Conservation (phyloP, 2,888 invertebrate genomes). For the Pogonocherus hispidulus region DNA sequence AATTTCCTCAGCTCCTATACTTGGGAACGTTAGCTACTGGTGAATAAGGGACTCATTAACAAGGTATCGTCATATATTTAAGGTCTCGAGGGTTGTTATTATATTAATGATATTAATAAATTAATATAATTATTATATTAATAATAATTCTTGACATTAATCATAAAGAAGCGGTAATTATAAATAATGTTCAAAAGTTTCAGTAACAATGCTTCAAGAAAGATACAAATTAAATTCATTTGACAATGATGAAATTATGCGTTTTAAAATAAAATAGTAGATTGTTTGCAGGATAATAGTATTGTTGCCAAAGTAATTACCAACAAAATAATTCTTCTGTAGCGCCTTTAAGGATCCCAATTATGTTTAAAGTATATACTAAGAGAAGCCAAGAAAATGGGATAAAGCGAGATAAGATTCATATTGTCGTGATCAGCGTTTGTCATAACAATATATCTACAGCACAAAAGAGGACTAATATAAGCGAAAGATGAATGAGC, state of each 20-base stretch:
- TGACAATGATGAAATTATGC: neutral
- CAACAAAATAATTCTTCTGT: slow-evolving; percentile 26
- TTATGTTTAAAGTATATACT: slow-evolving; percentile 24
- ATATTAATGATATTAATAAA: too few relatives aligned
- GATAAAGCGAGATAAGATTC: slow-evolving; percentile 36
- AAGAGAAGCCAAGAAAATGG: slow-evolving; percentile 30
- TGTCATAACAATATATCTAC: slow-evolving; percentile 38
- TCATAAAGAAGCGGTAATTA: neutral
- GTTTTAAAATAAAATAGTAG: slow-evolving; percentile 6
- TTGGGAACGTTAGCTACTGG: too few relatives aligned
- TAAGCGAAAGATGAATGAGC: slow-evolving; percentile 34
- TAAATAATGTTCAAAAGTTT: neutral
- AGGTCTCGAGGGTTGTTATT: too few relatives aligned
- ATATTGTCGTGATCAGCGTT: slow-evolving; percentile 32
- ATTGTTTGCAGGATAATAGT: slow-evolving; percentile 18
- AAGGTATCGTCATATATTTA: too few relatives aligned
- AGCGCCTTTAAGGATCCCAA: slow-evolving; percentile 22
- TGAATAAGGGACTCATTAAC: too few relatives aligned
- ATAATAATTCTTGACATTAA: too few relatives aligned
- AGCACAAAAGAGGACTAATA: slow-evolving; percentile 33
- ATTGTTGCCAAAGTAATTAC: slow-evolving; percentile 24
- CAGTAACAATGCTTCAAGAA: neutral
- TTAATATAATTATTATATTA: too few relatives aligned
- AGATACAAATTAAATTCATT: slow-evolving; percentile 6
- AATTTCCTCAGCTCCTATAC: too few relatives aligned